Percentiles rank a stretch among this genome's conserved stretches.
phyloP scores from a whole-genome alignment of 2,113 vertebrate species.

The Eudyptes chrysolophus region DNA sequence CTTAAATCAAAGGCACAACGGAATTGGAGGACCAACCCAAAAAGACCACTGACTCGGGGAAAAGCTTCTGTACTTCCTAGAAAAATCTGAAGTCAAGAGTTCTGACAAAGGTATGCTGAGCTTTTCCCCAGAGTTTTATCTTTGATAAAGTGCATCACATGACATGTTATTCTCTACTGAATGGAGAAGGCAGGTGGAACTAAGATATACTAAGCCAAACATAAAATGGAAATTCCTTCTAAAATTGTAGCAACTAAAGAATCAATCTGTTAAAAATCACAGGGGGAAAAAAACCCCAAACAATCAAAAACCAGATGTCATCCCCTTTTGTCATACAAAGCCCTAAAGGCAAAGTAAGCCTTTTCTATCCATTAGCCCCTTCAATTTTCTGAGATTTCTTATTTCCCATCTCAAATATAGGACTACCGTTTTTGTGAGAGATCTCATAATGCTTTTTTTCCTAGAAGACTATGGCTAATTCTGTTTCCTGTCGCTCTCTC shows the following conservation, averaged over 20 bases:
- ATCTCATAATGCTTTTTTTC: neutral
- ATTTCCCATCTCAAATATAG: neutral
- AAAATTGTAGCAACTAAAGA: neutral
- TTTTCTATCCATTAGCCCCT: neutral
- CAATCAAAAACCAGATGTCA: neutral
- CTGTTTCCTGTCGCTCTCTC: neutral
- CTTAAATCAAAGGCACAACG: neutral
- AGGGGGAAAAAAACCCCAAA: fast-evolving
- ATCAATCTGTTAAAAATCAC: neutral
- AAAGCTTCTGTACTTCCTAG: neutral
- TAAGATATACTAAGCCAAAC: neutral
- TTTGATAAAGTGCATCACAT: neutral
- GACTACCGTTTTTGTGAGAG: neutral
- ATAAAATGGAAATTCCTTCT: neutral
- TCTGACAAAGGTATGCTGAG: neutral
- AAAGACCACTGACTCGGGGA: neutral
- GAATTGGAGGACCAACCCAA: neutral
- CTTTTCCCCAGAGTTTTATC: neutral
- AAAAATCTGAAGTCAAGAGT: neutral
- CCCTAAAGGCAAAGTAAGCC: neutral
- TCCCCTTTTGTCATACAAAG: neutral
- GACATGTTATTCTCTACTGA: neutral
- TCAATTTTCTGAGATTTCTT: neutral
- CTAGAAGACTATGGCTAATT: neutral
- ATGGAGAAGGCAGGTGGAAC: neutral